These are phyloP conservation scores for Ceuthmochares aereus DNA, from an alignment of 2,113 vertebrate genomes.

Conservation along the genomic window DNA sequence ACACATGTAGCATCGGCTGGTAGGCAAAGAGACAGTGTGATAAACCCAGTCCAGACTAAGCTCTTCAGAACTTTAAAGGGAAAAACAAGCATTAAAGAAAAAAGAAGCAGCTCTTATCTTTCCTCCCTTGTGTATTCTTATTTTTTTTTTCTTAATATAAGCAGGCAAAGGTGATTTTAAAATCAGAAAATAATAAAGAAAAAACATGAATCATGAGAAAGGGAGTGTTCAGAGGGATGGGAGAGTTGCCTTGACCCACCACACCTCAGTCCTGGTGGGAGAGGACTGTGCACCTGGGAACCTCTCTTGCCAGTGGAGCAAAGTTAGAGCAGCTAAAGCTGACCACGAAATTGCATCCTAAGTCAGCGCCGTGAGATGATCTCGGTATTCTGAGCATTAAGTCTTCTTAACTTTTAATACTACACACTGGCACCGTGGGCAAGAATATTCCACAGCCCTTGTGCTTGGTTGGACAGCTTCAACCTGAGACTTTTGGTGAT, in stretches of 20 bases:
- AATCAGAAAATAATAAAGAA: not conserved
- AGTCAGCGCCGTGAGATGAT: not conserved
- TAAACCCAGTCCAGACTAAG: not conserved
- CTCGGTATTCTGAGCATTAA: not conserved
- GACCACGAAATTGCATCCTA: not conserved
- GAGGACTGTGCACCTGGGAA: rapidly evolving
- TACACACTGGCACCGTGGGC: rapidly evolving
- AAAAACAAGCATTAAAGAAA: not conserved
- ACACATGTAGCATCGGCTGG: not conserved
- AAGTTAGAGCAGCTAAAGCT: not conserved
- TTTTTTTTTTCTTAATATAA: not conserved
- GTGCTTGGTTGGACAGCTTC: not conserved
- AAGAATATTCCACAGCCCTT: not conserved
- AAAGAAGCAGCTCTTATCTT: not conserved
- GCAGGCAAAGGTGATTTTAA: not conserved
- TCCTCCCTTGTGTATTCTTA: not conserved
- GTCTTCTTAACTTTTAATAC: not conserved
- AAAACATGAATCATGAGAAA: not conserved
- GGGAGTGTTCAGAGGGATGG: not conserved
- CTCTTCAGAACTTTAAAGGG: not conserved
- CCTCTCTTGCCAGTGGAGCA: not conserved
- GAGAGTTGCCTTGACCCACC: not conserved
- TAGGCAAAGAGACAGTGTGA: not conserved
- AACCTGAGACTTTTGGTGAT: rapidly evolving
- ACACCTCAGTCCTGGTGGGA: not conserved